Evolutionary conservation across 2,113 vertebrate species (phyloP), one percentile per base, ranked within the genome.

Genomic region (Amazona guildingii): DNA sequence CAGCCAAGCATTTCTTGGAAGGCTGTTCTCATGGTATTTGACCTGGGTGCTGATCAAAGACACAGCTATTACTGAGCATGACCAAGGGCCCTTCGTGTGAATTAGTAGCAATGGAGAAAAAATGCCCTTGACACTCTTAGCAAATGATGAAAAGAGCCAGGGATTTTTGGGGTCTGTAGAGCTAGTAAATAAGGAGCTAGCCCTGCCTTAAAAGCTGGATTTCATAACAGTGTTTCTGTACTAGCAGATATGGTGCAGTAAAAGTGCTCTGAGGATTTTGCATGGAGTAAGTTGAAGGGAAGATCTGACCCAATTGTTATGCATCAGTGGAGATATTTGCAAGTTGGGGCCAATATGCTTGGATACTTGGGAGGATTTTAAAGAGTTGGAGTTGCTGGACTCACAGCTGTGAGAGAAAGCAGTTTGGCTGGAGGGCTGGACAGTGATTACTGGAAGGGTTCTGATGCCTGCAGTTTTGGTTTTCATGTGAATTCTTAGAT

Each of bases 1-100:
- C 52, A 95, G 81, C 70, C 77, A 88, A 95, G 52, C n/a, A 39
- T 76, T 92, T 94, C 84, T 91, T 90, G 84, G 64, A 93, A 85
- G 70, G 48, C 89, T 91, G 24, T 85, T 94, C 87, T 94, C 44
- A 21, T 91, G 93, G 84, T 92, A 80, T 95, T 87, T 92, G 93
- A 87, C 84, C 91, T 87, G 94, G 90, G 94, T 94, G 74, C 81
- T 87, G 96, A 97, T 95, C 90, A 95, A 90, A 96, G 93, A 54
- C 51, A 20, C 83, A 90, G 39, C 83, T 55, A 62, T 95, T 80
- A 31, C 78, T 77, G 93, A 94, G 57, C 93, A 95, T 49, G 63
- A 91, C 62, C 70, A 69, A 46, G 41, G 54, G 49, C 70, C 78
- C 63, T 91, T 95, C 66, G 69, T 82, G 54, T 72, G 67, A 85